Evolutionary conservation across 92 coral and sea anemone species (phyloP).

Genomic region (Montipora capitata): DNA sequence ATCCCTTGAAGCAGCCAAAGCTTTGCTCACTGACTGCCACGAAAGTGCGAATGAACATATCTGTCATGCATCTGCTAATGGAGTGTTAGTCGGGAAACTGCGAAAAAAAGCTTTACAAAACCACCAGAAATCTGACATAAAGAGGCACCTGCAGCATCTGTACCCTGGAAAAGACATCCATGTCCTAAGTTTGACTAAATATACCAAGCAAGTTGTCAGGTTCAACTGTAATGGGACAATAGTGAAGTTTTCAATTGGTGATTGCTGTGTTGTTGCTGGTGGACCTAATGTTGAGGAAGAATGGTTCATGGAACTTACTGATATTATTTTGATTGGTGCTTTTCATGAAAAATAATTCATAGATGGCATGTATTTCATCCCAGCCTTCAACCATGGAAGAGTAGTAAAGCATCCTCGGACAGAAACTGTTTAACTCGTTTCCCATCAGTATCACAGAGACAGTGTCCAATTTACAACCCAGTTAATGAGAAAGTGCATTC

Average conservation of each 20-base stretch:
- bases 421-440: too few species aligned
- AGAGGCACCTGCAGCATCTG: not conserved
- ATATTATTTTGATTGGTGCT: conserved; percentile 33
- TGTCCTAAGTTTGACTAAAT: conserved; percentile 40
- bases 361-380: too few species aligned
- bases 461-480: too few species aligned
- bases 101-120: conserved; percentile 19
- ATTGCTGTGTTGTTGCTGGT: conserved; percentile 29
- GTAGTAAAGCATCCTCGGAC: too few species aligned
- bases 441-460: too few species aligned
- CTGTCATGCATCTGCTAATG: conserved; percentile 55
- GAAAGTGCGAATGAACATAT: not conserved
- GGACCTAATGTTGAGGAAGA: conserved; percentile 48
- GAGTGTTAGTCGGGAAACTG: conserved; percentile 55
- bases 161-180: not conserved
- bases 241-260: conserved; percentile 39
- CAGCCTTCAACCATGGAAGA: too few species aligned
- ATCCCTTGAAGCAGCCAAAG: conserved; percentile 61
- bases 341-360: too few species aligned
- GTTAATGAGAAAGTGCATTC: too few species aligned
- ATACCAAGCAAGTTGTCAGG: conserved; percentile 28
- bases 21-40: conserved; percentile 35
- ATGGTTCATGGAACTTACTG: conserved; percentile 60
- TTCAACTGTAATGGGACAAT: conserved; percentile 50
- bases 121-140: conserved; percentile 43